Evolutionary conservation across 2,888 invertebrate genomes (phyloP).

Genomic region (Spisula solida): DNA sequence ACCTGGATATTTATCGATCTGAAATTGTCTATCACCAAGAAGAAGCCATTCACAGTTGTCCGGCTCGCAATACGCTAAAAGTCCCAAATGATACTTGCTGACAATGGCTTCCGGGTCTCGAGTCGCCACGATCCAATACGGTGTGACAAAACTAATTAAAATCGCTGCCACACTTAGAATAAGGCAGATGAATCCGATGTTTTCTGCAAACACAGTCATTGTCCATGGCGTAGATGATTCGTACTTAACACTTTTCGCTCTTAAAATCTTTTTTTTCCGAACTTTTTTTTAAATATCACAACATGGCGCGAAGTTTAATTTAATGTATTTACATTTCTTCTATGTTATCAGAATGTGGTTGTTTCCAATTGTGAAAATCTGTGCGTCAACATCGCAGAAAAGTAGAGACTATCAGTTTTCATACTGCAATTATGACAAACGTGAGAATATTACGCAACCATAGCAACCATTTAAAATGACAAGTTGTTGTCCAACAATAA

Average conservation of each 20-base stretch:
- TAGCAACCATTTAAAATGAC: background rate
- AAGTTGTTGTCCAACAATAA: background rate
- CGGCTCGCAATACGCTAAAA: conserved; percentile 75
- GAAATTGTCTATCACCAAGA: conserved; percentile 47
- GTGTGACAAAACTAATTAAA: conserved; percentile 79
- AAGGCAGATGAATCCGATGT: conserved; percentile 77
- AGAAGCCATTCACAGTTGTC: conserved; percentile 76
- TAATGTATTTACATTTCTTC: too few species aligned
- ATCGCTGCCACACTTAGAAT: conserved; percentile 79
- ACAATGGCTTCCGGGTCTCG: conserved; percentile 40
- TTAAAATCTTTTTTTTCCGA: too few species aligned
- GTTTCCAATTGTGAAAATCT: too few species aligned
- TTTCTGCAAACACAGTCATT: conserved; percentile 46
- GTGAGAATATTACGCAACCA: background rate
- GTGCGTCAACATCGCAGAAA: too few species aligned
- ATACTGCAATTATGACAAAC: background rate
- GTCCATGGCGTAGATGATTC: background rate
- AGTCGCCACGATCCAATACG: conserved; percentile 75
- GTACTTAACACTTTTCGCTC: background rate
- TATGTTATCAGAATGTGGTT: too few species aligned
- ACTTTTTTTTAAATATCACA: too few species aligned
- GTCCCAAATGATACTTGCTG: conserved; percentile 67
- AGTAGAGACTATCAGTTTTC: background rate
- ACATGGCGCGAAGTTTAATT: too few species aligned
- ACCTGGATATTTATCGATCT: conserved; percentile 56